Base-by-base conservation (phyloP, 2,113 vertebrate species). In the Phrynosoma blainvillii region DNA sequence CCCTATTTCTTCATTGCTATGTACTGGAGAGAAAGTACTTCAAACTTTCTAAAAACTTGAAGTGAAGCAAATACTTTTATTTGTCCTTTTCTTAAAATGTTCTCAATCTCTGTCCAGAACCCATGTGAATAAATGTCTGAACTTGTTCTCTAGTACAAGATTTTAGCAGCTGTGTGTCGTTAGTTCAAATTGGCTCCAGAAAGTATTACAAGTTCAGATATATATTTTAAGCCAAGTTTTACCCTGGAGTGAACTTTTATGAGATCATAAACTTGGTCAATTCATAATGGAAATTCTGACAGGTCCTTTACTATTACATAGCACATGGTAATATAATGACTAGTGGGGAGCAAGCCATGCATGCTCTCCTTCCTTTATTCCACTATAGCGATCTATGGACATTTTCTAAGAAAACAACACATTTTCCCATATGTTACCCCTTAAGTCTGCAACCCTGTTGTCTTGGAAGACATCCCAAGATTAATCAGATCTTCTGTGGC, bases 141-240 rank as follows among this genome's bases (percentile, higher is more conserved):
- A 71, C 89, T 89, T 87, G 79, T 90, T 93, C 32, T 0, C 56
- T 74, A 94, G 42, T 89, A 86, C 59, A 92, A 90, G 82, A 83
- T 82, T 91, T 93, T 59, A 92, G 89, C 91, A 94, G 90, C 93
- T 94, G 91, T 82, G 90, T 92, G 79, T 87, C 84, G 90, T 92
- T 84, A 84, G 84, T 6, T 75, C 84, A 92, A 94, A 83, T 87
- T 94, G 89, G 79, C 84, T 94, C 59, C 59, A 86, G 91, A 87
- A 82, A 91, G 27, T 79, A 79, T 79, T 92, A 62, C 88, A 85
- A 54, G 30, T 77, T 66, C 84, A 90, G 32, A 84, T 54, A 23
- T 90, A 47, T 82, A 70, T 62, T 91, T 76, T 86, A 21, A 25
- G 84, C 90, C 93, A 95, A 87, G 91, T 93, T 95, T 94, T 73